These are phyloP conservation scores for Therioaphis trifolii DNA, from an alignment of 2,888 invertebrate species.

Conservation along the genomic window DNA sequence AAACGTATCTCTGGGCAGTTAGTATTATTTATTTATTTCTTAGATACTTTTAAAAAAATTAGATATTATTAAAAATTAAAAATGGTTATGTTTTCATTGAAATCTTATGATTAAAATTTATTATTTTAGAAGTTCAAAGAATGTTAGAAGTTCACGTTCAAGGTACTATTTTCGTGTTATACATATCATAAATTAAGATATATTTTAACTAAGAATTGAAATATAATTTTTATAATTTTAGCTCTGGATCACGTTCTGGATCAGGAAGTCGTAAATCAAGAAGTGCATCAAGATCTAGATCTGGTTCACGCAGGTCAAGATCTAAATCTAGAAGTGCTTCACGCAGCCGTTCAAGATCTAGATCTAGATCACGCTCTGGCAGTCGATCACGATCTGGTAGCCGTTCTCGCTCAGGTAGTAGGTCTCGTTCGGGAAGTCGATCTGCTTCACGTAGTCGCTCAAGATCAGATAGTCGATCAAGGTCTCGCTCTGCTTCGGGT, in stretches of 20 bases:
- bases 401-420: slow-evolving; percentile 65
- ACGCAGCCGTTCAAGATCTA: slow-evolving; percentile 42
- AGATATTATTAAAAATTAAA: slow-evolving; percentile 21
- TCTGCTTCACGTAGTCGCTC: slow-evolving; percentile 67
- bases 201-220: background rate
- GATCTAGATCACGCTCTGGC: slow-evolving; percentile 67
- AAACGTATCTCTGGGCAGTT: slow-evolving; percentile 71
- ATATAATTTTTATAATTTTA: slow-evolving; percentile 67
- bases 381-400: slow-evolving; percentile 66
- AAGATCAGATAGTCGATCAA: slow-evolving; percentile 54
- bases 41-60: too few relatives aligned
- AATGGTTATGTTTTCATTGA: slow-evolving; percentile 21
- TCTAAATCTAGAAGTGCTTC: slow-evolving; percentile 46
- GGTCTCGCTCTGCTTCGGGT: slow-evolving; percentile 58
- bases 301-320: slow-evolving; percentile 50
- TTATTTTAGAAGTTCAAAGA: slow-evolving; percentile 66
- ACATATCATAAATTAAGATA: background rate
- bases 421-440: slow-evolving; percentile 67
- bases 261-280: slow-evolving; percentile 69
- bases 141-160: slow-evolving; percentile 63
- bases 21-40: too few relatives aligned
- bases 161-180: slow-evolving; percentile 10
- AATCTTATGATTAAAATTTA: slow-evolving; percentile 28
- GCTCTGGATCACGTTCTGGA: slow-evolving; percentile 68
- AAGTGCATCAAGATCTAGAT: slow-evolving; percentile 69